Conservation (phyloP, 2,888 invertebrate species). For the Hydrotaea cyrtoneurina region DNA sequence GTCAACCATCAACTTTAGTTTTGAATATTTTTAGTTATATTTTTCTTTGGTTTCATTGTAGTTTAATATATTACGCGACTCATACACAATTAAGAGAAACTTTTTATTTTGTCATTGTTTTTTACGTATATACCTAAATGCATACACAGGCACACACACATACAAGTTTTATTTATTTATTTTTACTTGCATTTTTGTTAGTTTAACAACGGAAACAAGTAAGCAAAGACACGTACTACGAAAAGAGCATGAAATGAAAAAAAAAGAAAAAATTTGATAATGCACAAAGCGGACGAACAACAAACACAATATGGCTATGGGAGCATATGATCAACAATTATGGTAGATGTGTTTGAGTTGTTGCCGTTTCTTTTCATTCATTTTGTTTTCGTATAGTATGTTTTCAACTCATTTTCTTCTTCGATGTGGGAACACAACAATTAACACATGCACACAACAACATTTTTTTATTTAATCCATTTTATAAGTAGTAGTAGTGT, state of each 20-base stretch:
- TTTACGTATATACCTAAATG: too few relatives aligned
- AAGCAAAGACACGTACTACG: constrained; percentile 46
- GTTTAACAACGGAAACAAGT: constrained; percentile 41
- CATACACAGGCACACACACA: neutral
- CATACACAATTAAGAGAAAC: too few relatives aligned
- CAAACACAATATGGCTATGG: constrained; percentile 11
- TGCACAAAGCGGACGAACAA: constrained; percentile 21
- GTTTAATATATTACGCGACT: too few relatives aligned
- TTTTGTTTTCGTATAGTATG: constrained; percentile 25
- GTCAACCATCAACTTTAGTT: too few relatives aligned
- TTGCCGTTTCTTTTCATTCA: constrained; percentile 20
- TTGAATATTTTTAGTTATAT: too few relatives aligned
- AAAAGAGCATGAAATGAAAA: constrained; percentile 36
- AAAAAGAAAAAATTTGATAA: constrained; percentile 26
- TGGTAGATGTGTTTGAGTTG: neutral
- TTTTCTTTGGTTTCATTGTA: too few relatives aligned
- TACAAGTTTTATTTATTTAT: neutral
- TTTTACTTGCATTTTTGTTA: constrained; percentile 43
- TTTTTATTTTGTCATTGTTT: too few relatives aligned
- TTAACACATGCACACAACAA: constrained; percentile 45
- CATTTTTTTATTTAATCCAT: neutral
- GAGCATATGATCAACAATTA: neutral
- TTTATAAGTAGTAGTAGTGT: neutral
- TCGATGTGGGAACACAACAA: constrained; percentile 59
- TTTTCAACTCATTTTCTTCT: constrained; percentile 36